Evolutionary conservation across 2,888 invertebrate genomes (phyloP).

Genomic region (Diadegma fenestrale): DNA sequence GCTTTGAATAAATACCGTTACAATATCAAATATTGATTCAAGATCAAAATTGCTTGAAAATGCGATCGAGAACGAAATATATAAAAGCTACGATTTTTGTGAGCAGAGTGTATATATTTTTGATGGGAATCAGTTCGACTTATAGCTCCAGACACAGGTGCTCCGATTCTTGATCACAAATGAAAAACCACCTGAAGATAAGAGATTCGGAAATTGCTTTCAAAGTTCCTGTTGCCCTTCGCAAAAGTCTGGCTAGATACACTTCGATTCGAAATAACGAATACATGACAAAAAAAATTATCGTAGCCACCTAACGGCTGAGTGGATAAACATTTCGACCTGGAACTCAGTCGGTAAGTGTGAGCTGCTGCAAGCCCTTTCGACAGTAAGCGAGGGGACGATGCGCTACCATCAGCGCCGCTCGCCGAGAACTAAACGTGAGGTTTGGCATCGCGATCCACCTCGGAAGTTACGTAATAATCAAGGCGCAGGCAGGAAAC

Average conservation of each 20-base stretch:
- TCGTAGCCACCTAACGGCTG: not conserved
- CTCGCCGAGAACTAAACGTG: too few species aligned
- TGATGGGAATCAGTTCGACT: not conserved
- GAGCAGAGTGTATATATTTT: not conserved
- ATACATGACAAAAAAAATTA: not conserved
- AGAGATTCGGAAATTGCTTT: not conserved
- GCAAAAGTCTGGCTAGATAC: not conserved
- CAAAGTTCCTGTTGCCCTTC: not conserved
- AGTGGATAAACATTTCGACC: not conserved
- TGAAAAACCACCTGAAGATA: not conserved
- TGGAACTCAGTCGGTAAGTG: not conserved
- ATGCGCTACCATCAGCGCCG: too few species aligned
- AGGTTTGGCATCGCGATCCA: too few species aligned
- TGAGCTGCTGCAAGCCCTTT: too few species aligned
- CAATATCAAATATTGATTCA: conserved; percentile 5
- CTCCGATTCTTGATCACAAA: not conserved
- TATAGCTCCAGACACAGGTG: not conserved
- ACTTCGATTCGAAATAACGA: not conserved
- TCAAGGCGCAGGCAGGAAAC: too few species aligned
- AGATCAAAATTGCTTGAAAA: not conserved
- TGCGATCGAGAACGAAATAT: not conserved
- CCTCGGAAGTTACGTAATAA: too few species aligned
- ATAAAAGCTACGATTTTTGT: not conserved
- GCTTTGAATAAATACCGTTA: not conserved
- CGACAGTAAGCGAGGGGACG: too few species aligned